Evolutionary conservation across 2,797 vertebrate species (phyloP), one percentile per base, ranked within the genome.

Genomic region (Rhinophrynus dorsalis): DNA sequence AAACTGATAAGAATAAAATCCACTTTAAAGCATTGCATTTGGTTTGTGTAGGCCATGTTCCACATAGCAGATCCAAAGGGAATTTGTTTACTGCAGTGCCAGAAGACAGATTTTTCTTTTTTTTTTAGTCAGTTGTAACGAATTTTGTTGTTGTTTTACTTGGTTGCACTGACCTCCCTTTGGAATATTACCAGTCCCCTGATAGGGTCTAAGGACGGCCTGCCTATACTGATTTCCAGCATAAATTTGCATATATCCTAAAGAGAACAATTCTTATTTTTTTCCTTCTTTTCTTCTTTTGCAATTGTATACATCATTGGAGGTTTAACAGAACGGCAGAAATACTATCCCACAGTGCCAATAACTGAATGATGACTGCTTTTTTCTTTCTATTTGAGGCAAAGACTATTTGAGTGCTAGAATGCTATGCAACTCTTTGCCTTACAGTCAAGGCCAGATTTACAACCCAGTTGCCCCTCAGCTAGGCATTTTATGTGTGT

Each of bases 131-230:
- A 17, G 18, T 55, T 72, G 48, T 64, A 72, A 72, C 65, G 51
- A 64, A 72, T 72, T 65, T 64, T 57, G 60, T 42, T 64, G 51
- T 51, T 32, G 68, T 65, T 65, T 72, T 72, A 72, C 60, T 50
- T 72, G 61, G 42, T 58, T 72, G 68, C 40, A 8, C 58, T 50
- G 26, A 48, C 38, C 38, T 70, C 67, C 38, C 67, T 45, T 20
- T 70, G 51, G 67, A 62, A 37, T 62, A 54, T 35, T 54, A 61
- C 7, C 2, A 13, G n/a, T 64, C 52, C 54, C 68, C 3, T 1
- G 26, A 42, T 60, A 70, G 12, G 24, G 17, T 13, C 21, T 58
- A 6, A 35, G 35, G 23, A 58, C 40, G 51, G 60, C 42, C 52
- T 15, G 42, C 40, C 17, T 64, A 17, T 8, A 23, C 30, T 32